Evolutionary conservation across 1,140 invertebrate genomes (phyloP).

Genomic region (Lordiphosa clarofinis): DNA sequence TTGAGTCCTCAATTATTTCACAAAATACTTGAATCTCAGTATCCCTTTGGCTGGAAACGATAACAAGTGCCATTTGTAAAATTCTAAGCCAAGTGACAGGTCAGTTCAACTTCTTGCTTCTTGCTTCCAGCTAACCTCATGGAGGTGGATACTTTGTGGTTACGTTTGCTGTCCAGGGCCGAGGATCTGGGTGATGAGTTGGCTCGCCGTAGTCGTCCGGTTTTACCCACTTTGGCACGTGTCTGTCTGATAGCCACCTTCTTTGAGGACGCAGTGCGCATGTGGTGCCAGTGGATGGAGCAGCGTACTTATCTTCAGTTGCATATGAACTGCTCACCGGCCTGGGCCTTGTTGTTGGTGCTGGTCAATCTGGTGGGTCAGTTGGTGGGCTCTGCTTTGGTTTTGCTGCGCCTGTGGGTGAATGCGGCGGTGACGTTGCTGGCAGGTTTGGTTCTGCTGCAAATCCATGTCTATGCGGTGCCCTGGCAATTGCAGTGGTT

Average conservation of each 20-base stretch:
- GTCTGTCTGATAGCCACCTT: conserved; percentile 38
- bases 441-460: conserved; percentile 14
- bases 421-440: conserved; percentile 27
- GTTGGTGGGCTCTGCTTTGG: conserved; percentile 20
- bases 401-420: conserved; percentile 13
- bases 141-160: conserved; percentile 4
- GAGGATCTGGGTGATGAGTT: conserved; percentile 21
- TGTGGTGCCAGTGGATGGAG: conserved; percentile 32
- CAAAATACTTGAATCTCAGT: no score
- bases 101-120: no score
- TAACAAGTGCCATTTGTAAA: no score
- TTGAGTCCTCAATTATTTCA: no score
- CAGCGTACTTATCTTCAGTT: conserved; percentile 9
- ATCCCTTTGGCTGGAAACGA: no score
- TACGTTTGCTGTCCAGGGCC: conserved; percentile 1
- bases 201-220: conserved; percentile 9
- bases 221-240: conserved; percentile 26
- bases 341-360: conserved; percentile 12
- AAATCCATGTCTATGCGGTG: conserved; percentile 14
- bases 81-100: no score
- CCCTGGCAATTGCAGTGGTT: conserved; percentile 20
- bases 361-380: conserved; percentile 23
- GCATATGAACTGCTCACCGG: conserved; percentile 6
- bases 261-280: conserved; percentile 31
- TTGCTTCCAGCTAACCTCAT: background rate